Evolutionary conservation across 1,140 invertebrate genomes (phyloP).

Genomic region (Harlomillsia oculata): DNA sequence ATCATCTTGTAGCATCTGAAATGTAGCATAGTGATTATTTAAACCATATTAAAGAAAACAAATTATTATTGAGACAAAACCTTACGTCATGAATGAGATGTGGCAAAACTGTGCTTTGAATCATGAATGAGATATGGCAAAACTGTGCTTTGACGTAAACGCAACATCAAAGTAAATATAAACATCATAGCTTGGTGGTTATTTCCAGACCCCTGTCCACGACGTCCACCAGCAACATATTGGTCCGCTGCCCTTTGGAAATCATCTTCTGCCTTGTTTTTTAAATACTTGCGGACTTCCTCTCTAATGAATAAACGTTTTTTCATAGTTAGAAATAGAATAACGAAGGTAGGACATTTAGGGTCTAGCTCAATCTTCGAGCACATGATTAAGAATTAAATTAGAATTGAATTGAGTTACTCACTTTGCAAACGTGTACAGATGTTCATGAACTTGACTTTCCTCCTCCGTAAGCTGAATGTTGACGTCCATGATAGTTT

Average conservation of each 20-base stretch:
- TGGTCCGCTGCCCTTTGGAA: slow-evolving; percentile 11
- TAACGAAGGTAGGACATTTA: neutral
- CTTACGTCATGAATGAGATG: neutral
- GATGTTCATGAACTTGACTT: slow-evolving; percentile 55
- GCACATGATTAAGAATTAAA: neutral
- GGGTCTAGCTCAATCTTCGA: neutral
- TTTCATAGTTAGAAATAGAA: neutral
- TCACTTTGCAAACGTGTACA: slow-evolving; percentile 41
- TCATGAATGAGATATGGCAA: slow-evolving; percentile 74
- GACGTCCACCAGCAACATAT: slow-evolving; percentile 2
- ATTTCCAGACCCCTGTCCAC: neutral
- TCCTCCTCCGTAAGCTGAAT: slow-evolving; percentile 60
- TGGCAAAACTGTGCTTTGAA: slow-evolving; percentile 42
- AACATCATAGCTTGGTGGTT: slow-evolving; percentile 43
- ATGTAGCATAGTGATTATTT: slow-evolving; percentile 29
- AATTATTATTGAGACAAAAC: too few relatives aligned
- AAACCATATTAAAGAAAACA: slow-evolving; percentile 5
- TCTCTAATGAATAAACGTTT: slow-evolving; percentile 33
- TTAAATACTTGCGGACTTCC: slow-evolving; percentile 39
- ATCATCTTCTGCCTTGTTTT: slow-evolving; percentile 36
- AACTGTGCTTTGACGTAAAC: slow-evolving; percentile 77
- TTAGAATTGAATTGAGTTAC: slow-evolving; percentile 20
- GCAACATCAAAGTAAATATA: slow-evolving; percentile 69
- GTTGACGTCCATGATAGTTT: slow-evolving; percentile 39
- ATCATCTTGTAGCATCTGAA: slow-evolving; percentile 39